Base-by-base conservation (phyloP, 2,888 invertebrate species). In the Antheraea yamamai region DNA sequence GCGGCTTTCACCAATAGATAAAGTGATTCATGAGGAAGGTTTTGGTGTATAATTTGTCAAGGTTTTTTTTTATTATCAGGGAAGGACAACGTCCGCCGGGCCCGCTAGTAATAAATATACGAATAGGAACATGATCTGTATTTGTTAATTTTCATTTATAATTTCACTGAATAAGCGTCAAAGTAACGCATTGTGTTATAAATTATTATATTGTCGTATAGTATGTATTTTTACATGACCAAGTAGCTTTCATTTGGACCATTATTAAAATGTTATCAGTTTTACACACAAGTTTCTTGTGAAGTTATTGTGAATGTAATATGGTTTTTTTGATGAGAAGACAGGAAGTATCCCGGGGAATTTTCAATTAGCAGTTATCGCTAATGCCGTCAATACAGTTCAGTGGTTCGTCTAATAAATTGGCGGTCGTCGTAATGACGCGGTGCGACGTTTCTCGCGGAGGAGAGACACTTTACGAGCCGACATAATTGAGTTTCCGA, bases 401-500 rank as follows among this genome's bases (percentile, higher is more conserved):
- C 80, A 83, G 81, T 79, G 84, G 84, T 83, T 84, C 80, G 78
- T 80, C 82, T 84, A 84, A 86, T 84, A 86, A 87, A 88, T 87
- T 85, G 84, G 83, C 83, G 85, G 85, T 83, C 78, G 77, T 80
- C 74, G 78, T 79, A 82, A 82, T 80, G 79, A 78, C 39, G 39
- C n/a, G n/a, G 39, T 39, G 78, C 79, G 79, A 77, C 77, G 80
- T 75, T 78, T 79, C 78, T 78, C 74, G 77, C 79, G 79, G 81
- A 77, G 78, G 79, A 81, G 77, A 81, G 47, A 81, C 81, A 81
- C 83, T 86, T 88, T 87, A 86, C 84, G 87, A 85, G 80, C 79
- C 77, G 78, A 78, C 83, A 87, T 88, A 88, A 89, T 89, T 88
- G 85, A 88, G 88, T 87, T 86, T 87, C 84, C 80, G 80, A 82